Evolutionary conservation across 2,113 vertebrate species (phyloP), one percentile per base, ranked within the genome.

Genomic region (Onychostruthus taczanowskii): DNA sequence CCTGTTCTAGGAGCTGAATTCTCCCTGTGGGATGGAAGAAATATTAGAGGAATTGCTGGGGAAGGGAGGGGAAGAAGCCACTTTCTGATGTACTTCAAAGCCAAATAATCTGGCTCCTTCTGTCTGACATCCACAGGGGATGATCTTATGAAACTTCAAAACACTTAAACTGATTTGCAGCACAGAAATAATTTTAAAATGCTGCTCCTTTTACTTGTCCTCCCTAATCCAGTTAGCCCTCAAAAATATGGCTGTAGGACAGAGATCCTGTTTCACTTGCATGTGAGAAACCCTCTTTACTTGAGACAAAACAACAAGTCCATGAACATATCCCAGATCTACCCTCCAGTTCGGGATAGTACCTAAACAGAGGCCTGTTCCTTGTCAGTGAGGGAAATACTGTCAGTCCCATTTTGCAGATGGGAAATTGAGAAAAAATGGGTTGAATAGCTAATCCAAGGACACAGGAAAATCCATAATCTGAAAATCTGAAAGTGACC

Each of bases 1-100:
- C 41, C 83, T 73, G 44, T 41, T 58, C 56, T 9, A 72, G 87
- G 74, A 95, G 80, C 49, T 87, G 27, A 68, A 87, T 89, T 81
- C n/a, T 69, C 44, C 80, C 80, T 9, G n/a, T 68, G 61, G 68
- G 86, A 82, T 0, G 7, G 82, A 90, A 87, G 73, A 95, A 87
- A 55, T 94, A 86, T 53, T 66, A 75, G 7, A 84, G 69, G n/a
- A 86, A 63, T 74, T 90, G 43, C 20, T 0, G 0, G 64, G 10
- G 62, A 49, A 88, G 63, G 67, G 55, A 90, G 67, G 49, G n/a
- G 41, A 56, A 76, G 70, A 89, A 95, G 70, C 62, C 44, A 91
- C 76, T 78, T 92, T 89, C 80, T 92, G 61, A 75, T 68, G 80
- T 52, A 72, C 44, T 95, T 89, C 59, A 95, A 91, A 94, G 69